Conservation (phyloP, 2,797 vertebrate species). For the Loriculus beryllinus region DNA sequence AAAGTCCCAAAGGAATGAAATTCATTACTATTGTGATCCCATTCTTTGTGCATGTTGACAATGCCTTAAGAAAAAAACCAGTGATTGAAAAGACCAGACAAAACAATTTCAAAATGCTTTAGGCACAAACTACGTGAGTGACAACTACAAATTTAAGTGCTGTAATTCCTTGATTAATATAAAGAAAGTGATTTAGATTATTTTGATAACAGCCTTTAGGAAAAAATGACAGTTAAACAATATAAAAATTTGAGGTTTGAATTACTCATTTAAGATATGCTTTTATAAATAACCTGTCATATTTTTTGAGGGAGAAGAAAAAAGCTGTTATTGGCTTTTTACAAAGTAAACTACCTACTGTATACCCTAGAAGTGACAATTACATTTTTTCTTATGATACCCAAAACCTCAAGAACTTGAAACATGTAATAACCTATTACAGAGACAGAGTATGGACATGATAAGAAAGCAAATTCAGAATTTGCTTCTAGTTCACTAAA, state of each 20-base stretch:
- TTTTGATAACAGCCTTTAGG: conserved; percentile 74
- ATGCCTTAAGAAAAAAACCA: conserved; percentile 23
- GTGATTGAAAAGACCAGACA: conserved; percentile 77
- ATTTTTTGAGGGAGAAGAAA: conserved; percentile 54
- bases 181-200: conserved; percentile 74
- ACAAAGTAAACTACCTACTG: conserved; percentile 44
- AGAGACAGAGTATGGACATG: background rate
- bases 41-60: conserved; percentile 69
- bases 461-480: conserved; percentile 33
- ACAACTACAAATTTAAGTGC: conserved; percentile 77
- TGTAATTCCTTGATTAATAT: conserved; percentile 77
- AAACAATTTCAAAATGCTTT: conserved; percentile 78
- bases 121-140: conserved; percentile 71
- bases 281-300: conserved; percentile 71
- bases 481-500: background rate
- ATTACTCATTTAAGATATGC: conserved; percentile 57
- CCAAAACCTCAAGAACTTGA: conserved; percentile 2
- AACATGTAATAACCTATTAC: conserved; percentile 7
- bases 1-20: conserved; percentile 59
- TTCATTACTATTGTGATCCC: conserved; percentile 57
- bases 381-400: conserved; percentile 23
- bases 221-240: conserved; percentile 67
- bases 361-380: conserved; percentile 34
- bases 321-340: conserved; percentile 49
- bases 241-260: conserved; percentile 60